phyloP scores from a whole-genome alignment of 2,888 invertebrate species.

The Nemotelus nigrinus region DNA sequence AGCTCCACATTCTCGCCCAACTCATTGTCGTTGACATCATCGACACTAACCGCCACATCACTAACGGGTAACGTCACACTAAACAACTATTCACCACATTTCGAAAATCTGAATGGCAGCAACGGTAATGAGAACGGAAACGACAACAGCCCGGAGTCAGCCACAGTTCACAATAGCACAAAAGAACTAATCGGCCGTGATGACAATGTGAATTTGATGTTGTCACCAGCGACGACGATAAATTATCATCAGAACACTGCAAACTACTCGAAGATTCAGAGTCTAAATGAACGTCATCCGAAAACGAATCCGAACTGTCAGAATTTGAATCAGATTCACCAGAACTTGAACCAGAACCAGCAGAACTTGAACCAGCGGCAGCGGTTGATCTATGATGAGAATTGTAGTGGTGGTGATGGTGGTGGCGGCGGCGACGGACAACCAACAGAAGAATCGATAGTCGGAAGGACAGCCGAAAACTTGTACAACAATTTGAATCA shows the following conservation, averaged over 20 bases:
- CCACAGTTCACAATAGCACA: not conserved
- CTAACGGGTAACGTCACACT: conserved; percentile 30
- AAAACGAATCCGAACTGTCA: conserved; percentile 10
- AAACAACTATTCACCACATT: conserved; percentile 45
- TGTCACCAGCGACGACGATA: conserved; percentile 32
- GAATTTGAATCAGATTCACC: conserved; percentile 19
- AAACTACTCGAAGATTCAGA: conserved; percentile 33
- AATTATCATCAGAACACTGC: conserved; percentile 23
- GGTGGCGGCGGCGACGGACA: not conserved
- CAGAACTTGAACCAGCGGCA: not conserved
- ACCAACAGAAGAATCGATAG: not conserved
- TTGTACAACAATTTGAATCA: conserved; percentile 44
- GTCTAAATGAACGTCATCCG: conserved; percentile 5
- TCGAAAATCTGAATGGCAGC: conserved; percentile 46
- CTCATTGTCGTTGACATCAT: conserved; percentile 32
- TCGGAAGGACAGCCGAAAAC: not conserved
- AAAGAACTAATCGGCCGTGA: conserved; percentile 33
- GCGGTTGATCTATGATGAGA: not conserved
- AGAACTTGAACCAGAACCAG: conserved; percentile 17
- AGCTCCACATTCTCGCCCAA: conserved; percentile 1
- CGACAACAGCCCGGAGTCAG: conserved; percentile 14
- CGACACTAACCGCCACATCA: conserved; percentile 41
- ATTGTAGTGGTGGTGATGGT: not conserved
- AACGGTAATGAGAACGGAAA: conserved; percentile 24
- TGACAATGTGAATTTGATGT: conserved; percentile 47